Evolutionary conservation across 2,888 invertebrate species (phyloP).

Genomic region (Rotaria macrura): DNA sequence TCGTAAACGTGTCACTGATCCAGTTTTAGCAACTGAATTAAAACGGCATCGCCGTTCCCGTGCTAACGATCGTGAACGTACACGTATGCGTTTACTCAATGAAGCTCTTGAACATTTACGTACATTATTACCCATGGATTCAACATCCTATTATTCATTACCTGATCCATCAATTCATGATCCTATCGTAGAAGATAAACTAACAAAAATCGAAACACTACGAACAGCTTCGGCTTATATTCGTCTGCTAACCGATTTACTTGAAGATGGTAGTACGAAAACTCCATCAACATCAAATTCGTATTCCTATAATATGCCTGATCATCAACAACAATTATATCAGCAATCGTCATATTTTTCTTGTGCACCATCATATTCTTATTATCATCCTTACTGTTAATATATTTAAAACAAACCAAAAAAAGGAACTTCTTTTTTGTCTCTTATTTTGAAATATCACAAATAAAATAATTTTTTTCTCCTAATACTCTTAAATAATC

Average conservation of each 20-base stretch:
- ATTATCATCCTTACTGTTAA: background rate
- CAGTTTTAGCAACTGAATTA: background rate
- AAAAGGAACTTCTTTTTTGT: no score
- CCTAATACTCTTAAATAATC: background rate
- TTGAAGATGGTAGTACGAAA: background rate
- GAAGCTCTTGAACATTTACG: conserved; percentile 16
- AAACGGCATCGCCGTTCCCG: background rate
- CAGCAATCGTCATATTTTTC: no score
- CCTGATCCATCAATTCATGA: background rate
- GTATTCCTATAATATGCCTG: background rate
- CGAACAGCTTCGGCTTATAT: background rate
- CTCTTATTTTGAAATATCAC: background rate
- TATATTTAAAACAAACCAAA: background rate
- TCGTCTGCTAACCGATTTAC: background rate
- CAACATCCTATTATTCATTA: background rate
- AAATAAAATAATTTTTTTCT: background rate
- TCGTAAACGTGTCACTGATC: conserved; percentile 9
- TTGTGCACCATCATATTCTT: no score
- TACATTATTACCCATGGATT: background rate
- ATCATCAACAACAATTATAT: background rate
- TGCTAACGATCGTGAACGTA: conserved; percentile 11
- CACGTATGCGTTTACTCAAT: background rate
- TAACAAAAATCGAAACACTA: conserved; percentile 12
- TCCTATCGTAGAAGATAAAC: background rate
- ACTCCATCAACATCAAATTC: background rate